These are phyloP conservation scores for Aphodius sticticus DNA, from an alignment of 2,888 invertebrate genomes.

Conservation along the genomic window DNA sequence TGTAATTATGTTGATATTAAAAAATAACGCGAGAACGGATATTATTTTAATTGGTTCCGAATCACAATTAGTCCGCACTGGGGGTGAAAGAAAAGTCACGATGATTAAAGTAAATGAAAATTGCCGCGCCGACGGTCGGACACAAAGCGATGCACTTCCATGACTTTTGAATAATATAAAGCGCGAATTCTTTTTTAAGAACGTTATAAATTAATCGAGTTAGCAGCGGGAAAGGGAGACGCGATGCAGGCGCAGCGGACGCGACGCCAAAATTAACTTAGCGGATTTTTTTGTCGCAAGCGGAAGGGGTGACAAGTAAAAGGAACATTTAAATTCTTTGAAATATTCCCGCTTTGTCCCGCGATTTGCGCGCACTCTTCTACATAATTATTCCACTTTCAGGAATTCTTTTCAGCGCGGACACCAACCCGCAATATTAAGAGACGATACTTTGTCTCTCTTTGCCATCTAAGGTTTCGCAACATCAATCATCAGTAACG, in stretches of 20 bases:
- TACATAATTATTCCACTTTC: conserved; percentile 12
- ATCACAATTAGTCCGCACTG: not conserved
- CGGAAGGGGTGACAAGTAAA: conserved; percentile 17
- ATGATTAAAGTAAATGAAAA: conserved; percentile 10
- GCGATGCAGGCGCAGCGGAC: not conserved
- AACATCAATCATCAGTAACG: not conserved
- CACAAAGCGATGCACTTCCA: conserved; percentile 20
- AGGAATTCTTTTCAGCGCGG: not conserved
- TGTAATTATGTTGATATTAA: conserved; percentile 17
- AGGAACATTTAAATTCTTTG: conserved; percentile 7
- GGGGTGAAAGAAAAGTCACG: not conserved
- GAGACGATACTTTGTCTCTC: not conserved
- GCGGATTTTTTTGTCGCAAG: conserved; percentile 6
- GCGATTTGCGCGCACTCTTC: not conserved
- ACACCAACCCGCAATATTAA: not conserved
- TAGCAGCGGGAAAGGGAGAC: conserved; percentile 7
- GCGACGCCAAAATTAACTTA: conserved; percentile 17
- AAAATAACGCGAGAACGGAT: conserved; percentile 5
- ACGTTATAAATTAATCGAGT: conserved; percentile 26
- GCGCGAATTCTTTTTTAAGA: conserved; percentile 21
- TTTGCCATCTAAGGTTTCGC: not conserved
- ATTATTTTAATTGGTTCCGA: conserved; percentile 20
- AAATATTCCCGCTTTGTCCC: conserved; percentile 9
- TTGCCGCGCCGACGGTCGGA: conserved; percentile 6
- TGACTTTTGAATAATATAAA: conserved; percentile 22